A percentile compares a stretch with the other conserved stretches of the same genome.
phyloP scores from a whole-genome alignment of 2,113 vertebrate species.

The Mesoclemmys tuberculata region DNA sequence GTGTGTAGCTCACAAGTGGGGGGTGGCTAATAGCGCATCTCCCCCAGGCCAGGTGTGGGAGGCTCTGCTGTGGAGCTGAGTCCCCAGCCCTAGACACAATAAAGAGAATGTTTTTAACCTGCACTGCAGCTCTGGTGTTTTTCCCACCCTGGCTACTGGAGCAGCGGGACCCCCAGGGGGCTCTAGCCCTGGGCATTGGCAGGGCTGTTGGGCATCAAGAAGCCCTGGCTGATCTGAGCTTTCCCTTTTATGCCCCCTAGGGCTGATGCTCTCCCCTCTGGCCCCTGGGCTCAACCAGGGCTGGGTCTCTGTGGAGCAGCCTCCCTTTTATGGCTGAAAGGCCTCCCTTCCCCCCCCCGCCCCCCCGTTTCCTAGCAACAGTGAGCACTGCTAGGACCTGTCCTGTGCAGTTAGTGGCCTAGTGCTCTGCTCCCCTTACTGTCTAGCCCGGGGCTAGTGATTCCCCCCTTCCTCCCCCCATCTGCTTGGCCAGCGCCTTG shows the following conservation, averaged over 20 bases:
- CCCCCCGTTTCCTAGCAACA: not conserved
- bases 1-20: not conserved
- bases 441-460: not conserved
- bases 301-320: no score
- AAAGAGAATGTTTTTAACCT: slow-evolving; percentile 77
- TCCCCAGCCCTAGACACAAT: slow-evolving; percentile 59
- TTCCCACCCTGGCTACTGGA: not conserved
- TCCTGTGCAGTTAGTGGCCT: not conserved
- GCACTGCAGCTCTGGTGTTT: slow-evolving; percentile 14
- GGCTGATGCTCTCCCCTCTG: not conserved
- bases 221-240: not conserved
- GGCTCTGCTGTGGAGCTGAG: not conserved
- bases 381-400: not conserved
- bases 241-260: no score
- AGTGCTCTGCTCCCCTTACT: not conserved
- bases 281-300: no score
- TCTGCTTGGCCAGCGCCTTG: not conserved
- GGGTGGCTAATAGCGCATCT: not conserved
- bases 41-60: not conserved
- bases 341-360: not conserved
- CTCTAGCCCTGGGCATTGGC: no score
- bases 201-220: not conserved
- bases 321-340: not conserved
- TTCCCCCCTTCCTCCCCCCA: not conserved
- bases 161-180: not conserved